Evolutionary conservation across 2,888 invertebrate genomes (phyloP), one percentile per base, ranked within the genome.

Genomic region (Mythimna impura): DNA sequence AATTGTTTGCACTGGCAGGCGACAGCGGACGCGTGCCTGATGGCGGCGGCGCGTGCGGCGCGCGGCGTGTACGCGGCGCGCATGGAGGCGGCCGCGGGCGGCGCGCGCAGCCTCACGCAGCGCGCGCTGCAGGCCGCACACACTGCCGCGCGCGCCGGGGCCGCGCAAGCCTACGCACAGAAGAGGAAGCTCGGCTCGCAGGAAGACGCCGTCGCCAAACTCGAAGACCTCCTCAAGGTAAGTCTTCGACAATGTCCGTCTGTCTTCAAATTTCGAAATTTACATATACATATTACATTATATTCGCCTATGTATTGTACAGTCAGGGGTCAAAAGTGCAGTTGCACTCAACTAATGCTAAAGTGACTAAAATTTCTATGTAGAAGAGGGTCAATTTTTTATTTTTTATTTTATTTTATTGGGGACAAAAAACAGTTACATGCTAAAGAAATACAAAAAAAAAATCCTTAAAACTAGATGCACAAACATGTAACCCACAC

Each of bases 41-140:
- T 69, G 58, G 70, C 76, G n/a, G 84, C 85, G 3, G 66, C 71
- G n/a, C 80, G 82, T 3, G 80, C 78, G 12, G 83, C 90, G 0
- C 83, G 82, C 22, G 74, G 76, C 9, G 20, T 57, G 61, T 89
- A 89, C 73, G 69, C 72, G 36, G n/a, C 55, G 43, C 58, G 61
- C 65, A 87, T 89, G 89, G 73, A 62, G 93, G 34, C 20, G 43
- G 17, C 91, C 92, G 14, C 62, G 34, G 25, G 66, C 9, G 73
- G 63, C 20, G 71, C 17, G 22, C 52, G 68, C 30, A 80, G 79
- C 61, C 58, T 81, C 30, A 0, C 36, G 1, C 4, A 1, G 17
- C 0, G 8, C 63, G 4, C 12, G 30, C 55, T 79, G 22, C 0
- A 0, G 2, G 61, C 17, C 12, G 65, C 30, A 20, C 84, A 60